Evolutionary conservation across 2,113 vertebrate species (phyloP).

Genomic region (Aplodontia rufa): DNA sequence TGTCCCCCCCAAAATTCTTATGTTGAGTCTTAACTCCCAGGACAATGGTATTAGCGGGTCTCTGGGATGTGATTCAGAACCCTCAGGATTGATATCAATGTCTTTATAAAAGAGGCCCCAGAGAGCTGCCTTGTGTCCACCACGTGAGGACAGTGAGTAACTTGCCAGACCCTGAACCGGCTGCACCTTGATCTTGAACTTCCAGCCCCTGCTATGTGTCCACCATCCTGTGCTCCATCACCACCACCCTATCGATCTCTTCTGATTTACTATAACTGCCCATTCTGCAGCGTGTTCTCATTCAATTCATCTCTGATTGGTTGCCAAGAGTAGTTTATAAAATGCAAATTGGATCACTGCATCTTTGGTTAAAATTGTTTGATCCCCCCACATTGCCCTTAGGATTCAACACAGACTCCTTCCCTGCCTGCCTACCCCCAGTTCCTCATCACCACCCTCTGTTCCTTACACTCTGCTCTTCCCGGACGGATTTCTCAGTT

Average conservation of each 20-base stretch:
- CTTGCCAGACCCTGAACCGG: too few relatives aligned
- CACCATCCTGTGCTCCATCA: rapidly evolving
- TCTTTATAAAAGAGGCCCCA: background rate
- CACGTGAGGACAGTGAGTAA: background rate
- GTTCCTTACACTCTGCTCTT: background rate
- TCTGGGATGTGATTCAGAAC: background rate
- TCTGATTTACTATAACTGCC: background rate
- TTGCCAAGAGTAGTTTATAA: background rate
- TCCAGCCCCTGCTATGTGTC: background rate
- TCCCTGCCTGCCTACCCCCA: background rate
- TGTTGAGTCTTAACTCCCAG: background rate
- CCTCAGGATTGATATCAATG: background rate
- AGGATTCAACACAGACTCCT: background rate
- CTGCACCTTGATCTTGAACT: background rate
- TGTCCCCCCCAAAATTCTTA: background rate
- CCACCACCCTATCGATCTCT: too few relatives aligned
- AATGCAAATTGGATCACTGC: background rate
- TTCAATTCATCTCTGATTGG: background rate
- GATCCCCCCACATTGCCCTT: background rate
- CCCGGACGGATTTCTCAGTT: background rate
- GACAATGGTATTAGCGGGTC: background rate
- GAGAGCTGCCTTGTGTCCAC: background rate
- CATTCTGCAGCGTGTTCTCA: background rate
- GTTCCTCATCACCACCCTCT: background rate
- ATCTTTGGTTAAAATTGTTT: background rate